Conservation (phyloP, 2,797 vertebrate species). For the Apogon hyalosoma region DNA sequence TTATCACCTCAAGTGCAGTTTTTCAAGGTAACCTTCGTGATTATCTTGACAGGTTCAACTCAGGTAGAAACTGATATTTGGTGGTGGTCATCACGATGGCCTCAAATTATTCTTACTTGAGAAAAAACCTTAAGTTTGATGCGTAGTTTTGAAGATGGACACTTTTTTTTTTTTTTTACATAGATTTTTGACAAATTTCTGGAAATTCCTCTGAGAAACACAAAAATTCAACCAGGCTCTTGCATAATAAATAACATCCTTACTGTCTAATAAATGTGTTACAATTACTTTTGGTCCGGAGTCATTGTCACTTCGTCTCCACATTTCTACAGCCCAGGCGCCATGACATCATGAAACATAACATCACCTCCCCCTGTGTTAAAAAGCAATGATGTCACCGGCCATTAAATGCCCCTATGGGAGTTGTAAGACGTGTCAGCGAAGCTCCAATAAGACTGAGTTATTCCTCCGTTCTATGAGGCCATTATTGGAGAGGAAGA, state of each 20-base stretch:
- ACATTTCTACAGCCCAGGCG: slow-evolving; percentile 31
- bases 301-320: slow-evolving; percentile 20
- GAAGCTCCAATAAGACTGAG: slow-evolving; percentile 71
- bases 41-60: slow-evolving; percentile 57
- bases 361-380: slow-evolving; percentile 57
- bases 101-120: slow-evolving; percentile 28
- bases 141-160: slow-evolving; percentile 1
- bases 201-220: slow-evolving; percentile 1
- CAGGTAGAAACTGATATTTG: slow-evolving; percentile 41
- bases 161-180: neutral
- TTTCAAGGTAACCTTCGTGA: slow-evolving; percentile 75
- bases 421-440: slow-evolving; percentile 70
- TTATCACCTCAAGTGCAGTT: slow-evolving; percentile 57
- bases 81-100: slow-evolving; percentile 34
- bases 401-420: slow-evolving; percentile 58
- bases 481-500: slow-evolving; percentile 44
- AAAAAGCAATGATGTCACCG: slow-evolving; percentile 78
- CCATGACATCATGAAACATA: slow-evolving; percentile 72
- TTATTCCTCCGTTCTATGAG: slow-evolving; percentile 65
- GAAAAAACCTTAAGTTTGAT: slow-evolving; percentile 10
- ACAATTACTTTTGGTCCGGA: slow-evolving; percentile 9
- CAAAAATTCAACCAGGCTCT: no score
- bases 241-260: no score
- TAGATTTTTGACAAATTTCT: neutral
- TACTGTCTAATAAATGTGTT: slow-evolving; percentile 7